These are phyloP conservation scores for Peromyscus eremicus DNA, from an alignment of 2,797 vertebrate species.

Conservation along the genomic window DNA sequence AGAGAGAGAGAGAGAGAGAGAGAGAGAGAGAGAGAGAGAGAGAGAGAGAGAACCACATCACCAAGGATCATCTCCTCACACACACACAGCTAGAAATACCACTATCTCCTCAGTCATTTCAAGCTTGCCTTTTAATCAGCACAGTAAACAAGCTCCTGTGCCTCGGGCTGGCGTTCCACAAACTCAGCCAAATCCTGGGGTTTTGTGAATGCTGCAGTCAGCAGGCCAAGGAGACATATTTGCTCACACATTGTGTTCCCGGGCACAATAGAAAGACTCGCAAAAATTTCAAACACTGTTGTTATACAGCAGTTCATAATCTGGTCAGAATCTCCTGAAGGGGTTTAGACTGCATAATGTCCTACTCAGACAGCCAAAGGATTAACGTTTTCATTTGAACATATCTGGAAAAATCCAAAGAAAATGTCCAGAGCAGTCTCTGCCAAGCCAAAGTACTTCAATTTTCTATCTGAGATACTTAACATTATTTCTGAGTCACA, in stretches of 20 bases:
- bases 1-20: no score
- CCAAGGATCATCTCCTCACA: not conserved
- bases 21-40: not conserved
- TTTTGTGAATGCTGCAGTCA: slow-evolving; percentile 66
- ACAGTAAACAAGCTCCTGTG: slow-evolving; percentile 66
- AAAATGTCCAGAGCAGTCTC: not conserved
- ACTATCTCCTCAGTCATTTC: slow-evolving; percentile 51
- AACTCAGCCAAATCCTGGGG: slow-evolving; percentile 68
- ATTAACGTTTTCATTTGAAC: not conserved
- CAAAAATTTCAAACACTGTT: not conserved
- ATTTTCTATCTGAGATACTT: not conserved
- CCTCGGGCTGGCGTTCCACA: slow-evolving; percentile 69
- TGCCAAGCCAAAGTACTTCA: not conserved
- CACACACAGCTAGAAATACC: not conserved
- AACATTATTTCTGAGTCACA: not conserved
- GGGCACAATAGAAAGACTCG: not conserved
- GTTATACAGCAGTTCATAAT: not conserved
- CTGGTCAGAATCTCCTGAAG: not conserved
- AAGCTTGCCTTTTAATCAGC: slow-evolving; percentile 76
- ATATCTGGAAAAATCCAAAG: not conserved
- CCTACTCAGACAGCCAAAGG: not conserved
- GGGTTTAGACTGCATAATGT: not conserved
- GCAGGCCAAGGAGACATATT: slow-evolving; percentile 63
- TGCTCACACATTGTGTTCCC: slow-evolving; percentile 65
- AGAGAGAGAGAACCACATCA: not conserved